Evolutionary conservation across 2,888 invertebrate species (phyloP), one percentile per base, ranked within the genome.

Genomic region (Epistrophe eligans): DNA sequence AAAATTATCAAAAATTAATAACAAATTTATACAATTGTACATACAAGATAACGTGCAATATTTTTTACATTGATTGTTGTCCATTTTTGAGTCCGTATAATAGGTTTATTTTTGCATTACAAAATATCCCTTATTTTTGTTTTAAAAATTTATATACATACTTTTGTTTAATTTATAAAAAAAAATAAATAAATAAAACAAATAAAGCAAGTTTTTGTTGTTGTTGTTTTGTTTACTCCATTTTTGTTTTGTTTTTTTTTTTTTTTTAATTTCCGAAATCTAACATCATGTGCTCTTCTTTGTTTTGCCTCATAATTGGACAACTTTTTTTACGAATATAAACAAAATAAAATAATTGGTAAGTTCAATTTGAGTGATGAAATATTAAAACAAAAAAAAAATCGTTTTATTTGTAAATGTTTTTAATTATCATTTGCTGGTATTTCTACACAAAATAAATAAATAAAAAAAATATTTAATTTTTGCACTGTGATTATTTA

Each of bases 261-360:
- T 77, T 79, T 60, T 88, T 89, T 83, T 89, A 82, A 88, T 90
- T 89, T 89, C 88, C 77, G 77, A 89, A 89, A 89, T 90, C 90
- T 90, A 90, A 90, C 89, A 89, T 88, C 89, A 89, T 90, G 79
- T 89, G 90, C 90, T 90, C 89, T 90, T 90, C 89, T 90, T 90
- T 90, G 88, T 89, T 89, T 90, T 90, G 90, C 90, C 89, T 90
- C 90, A 89, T 89, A 89, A 90, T 90, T 90, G 90, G 90, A 90
- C 88, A 89, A 89, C 88, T 89, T 89, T 79, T 85, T 87, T 88
- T 88, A 70, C 77, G 74, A 70, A 80, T 83, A 89, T 82, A 80
- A 84, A 77, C 84, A 88, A 88, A 88, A 70, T 70, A 70, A 81
- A 83, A 77, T 64, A 74, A 88, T 88, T 88, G 88, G 88, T 88